phyloP scores from a whole-genome alignment of 2,797 vertebrate genomes.

The Sparidentex hasta region DNA sequence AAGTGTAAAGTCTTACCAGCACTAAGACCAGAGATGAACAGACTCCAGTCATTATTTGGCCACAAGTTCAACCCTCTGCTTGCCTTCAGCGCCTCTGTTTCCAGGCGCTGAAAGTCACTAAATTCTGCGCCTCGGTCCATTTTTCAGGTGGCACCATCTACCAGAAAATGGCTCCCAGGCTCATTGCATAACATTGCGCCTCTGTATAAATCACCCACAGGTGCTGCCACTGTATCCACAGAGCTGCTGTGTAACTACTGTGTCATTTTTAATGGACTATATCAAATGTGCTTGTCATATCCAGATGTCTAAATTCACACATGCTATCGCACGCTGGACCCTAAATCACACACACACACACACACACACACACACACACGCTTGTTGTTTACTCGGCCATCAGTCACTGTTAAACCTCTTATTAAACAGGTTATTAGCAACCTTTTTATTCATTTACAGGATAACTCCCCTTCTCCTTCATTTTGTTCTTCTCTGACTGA shows the following conservation, averaged over 20 bases:
- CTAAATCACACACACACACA: slow-evolving; percentile 14
- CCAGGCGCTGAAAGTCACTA: not conserved
- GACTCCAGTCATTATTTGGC: not conserved
- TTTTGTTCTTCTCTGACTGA: not conserved
- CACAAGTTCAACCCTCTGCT: not conserved
- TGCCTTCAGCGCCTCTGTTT: not conserved
- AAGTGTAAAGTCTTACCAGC: not conserved
- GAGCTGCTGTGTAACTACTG: slow-evolving; percentile 1
- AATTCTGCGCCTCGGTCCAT: not conserved
- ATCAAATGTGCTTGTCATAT: slow-evolving; percentile 21
- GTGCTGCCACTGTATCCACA: slow-evolving; percentile 29
- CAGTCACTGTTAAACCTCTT: not conserved
- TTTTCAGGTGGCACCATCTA: not conserved
- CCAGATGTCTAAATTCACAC: slow-evolving; percentile 40
- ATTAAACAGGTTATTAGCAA: not conserved
- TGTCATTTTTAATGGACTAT: slow-evolving; percentile 42
- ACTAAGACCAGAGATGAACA: not conserved
- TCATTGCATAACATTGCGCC: slow-evolving; percentile 4
- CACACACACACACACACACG: slow-evolving; percentile 13
- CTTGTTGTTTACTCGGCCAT: not conserved
- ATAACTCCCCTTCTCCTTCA: not conserved
- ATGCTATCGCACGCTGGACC: not conserved
- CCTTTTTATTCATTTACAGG: not conserved
- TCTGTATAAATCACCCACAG: slow-evolving; percentile 28
- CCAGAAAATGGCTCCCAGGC: slow-evolving; percentile 2